Conservation (phyloP, 2,113 vertebrate genomes). For the Lophius piscatorius region DNA sequence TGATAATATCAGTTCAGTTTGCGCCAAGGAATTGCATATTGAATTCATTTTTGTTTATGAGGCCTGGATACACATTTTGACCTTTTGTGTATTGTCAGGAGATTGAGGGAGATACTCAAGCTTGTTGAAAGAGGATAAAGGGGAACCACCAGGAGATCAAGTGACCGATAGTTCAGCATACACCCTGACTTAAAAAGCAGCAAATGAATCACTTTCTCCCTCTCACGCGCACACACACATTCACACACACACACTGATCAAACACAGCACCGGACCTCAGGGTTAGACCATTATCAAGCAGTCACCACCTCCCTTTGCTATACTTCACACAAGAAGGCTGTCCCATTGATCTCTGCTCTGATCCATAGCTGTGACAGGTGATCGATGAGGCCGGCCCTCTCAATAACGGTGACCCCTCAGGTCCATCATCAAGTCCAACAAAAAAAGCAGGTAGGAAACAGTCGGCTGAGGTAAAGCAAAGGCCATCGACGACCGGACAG, state of each 20-base stretch:
- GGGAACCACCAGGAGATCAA: background rate
- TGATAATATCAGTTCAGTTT: background rate
- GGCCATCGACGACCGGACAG: background rate
- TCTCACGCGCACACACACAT: background rate
- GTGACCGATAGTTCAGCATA: conserved; percentile 11
- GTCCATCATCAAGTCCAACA: conserved; percentile 29
- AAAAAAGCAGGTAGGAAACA: conserved; percentile 12
- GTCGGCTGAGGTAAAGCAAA: background rate
- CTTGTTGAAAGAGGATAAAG: conserved; percentile 3
- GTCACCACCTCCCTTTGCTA: conserved; percentile 12
- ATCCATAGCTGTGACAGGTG: conserved; percentile 56
- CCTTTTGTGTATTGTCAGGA: background rate
- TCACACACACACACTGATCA: conserved; percentile 11
- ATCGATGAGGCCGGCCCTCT: conserved; percentile 50
- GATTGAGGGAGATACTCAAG: background rate
- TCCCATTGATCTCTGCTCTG: conserved; percentile 45
- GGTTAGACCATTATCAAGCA: conserved; percentile 38
- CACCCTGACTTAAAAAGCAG: conserved; percentile 21
- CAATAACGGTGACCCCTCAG: conserved; percentile 22
- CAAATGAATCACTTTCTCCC: background rate
- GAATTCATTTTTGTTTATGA: background rate
- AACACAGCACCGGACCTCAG: conserved; percentile 27
- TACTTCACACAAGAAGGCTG: conserved; percentile 39
- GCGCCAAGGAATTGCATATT: background rate
- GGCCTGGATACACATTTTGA: background rate